phyloP scores from a whole-genome alignment of 2,797 vertebrate species.

The Semaprochilodus insignis region DNA sequence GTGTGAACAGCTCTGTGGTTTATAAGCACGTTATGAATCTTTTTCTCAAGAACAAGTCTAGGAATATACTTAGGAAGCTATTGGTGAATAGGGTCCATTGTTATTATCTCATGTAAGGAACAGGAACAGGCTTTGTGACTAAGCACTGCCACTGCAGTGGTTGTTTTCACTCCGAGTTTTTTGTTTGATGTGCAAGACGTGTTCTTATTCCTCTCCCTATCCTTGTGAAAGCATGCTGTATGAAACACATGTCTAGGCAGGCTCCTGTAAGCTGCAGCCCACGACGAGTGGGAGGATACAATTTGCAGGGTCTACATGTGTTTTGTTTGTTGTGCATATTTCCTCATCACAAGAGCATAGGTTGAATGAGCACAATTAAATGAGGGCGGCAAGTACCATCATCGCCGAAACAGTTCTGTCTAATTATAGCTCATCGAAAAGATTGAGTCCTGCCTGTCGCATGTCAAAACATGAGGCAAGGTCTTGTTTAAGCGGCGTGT shows the following conservation, averaged over 20 bases:
- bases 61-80: too few relatives aligned
- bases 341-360: conserved; percentile 5
- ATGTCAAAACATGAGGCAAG: too few relatives aligned
- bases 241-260: conserved; percentile 42
- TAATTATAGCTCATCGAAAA: too few relatives aligned
- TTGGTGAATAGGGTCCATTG: neutral
- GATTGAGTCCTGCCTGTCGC: neutral
- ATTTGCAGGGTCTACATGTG: conserved; percentile 26
- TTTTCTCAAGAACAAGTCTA: too few relatives aligned
- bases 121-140: conserved; percentile 13
- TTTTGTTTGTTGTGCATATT: conserved; percentile 35
- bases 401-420: neutral
- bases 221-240: conserved; percentile 18
- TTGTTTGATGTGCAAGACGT: neutral
- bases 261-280: conserved; percentile 11
- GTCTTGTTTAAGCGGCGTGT: neutral
- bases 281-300: conserved; percentile 20
- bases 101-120: neutral
- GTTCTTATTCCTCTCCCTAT: conserved; percentile 28
- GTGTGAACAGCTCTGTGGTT: too few relatives aligned
- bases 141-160: neutral
- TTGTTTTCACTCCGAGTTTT: neutral
- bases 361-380: conserved; percentile 19
- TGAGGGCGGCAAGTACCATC: neutral
- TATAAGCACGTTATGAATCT: too few relatives aligned